Conservation (phyloP, 2,888 invertebrate genomes). For the Trissolcus japonicus region DNA sequence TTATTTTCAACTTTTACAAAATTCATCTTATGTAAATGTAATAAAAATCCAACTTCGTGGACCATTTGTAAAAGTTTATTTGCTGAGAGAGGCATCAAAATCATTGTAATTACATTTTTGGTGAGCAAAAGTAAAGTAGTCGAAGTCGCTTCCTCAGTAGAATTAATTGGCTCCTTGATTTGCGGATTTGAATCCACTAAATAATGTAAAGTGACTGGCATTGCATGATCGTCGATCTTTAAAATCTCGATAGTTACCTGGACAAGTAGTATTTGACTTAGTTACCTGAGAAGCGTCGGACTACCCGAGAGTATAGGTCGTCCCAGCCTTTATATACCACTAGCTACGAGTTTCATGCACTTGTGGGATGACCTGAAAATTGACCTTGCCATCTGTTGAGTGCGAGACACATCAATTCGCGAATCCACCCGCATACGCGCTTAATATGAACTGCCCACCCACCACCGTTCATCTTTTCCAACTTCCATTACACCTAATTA, state of each 20-base stretch:
- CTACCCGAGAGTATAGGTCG: conserved; percentile 48
- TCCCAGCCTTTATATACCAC: conserved; percentile 56
- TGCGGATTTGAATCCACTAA: conserved; percentile 56
- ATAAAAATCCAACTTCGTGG: background rate
- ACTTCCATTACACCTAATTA: background rate
- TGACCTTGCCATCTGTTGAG: conserved; percentile 37
- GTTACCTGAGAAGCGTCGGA: conserved; percentile 63
- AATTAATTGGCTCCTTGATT: conserved; percentile 59
- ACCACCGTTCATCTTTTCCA: background rate
- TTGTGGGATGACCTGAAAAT: conserved; percentile 39
- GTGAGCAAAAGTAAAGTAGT: conserved; percentile 58
- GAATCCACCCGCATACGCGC: conserved; percentile 21
- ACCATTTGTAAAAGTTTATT: background rate
- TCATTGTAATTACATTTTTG: background rate
- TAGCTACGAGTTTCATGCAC: conserved; percentile 6
- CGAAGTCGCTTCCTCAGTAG: conserved; percentile 62
- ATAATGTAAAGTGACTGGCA: conserved; percentile 58
- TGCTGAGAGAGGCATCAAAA: conserved; percentile 13
- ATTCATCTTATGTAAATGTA: too few species aligned
- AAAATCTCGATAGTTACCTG: conserved; percentile 58
- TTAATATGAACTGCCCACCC: conserved; percentile 24
- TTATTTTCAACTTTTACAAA: too few species aligned
- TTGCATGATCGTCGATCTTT: conserved; percentile 61
- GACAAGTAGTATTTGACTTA: conserved; percentile 62
- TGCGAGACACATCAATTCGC: conserved; percentile 12